Evolutionary conservation across 2,888 invertebrate species (phyloP), one percentile per base, ranked within the genome.

Genomic region (Agrotis ipsilon): DNA sequence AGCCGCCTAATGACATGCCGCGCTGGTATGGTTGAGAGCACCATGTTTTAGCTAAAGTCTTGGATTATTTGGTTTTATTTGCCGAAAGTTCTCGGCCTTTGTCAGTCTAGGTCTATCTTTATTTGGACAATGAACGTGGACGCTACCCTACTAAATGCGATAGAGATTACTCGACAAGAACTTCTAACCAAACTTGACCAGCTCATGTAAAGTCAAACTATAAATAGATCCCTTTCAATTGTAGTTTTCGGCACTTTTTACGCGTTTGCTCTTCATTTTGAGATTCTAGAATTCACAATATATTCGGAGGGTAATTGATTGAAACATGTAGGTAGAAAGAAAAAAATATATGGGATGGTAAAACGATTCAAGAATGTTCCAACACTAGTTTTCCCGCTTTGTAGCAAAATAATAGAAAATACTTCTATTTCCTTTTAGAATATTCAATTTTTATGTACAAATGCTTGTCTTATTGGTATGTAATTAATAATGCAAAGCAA

Each of bases 1-100:
- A 68, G 85, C 69, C 85, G 87, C 69, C n/a, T 90, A 79, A 75
- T 87, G 88, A 84, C 88, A 89, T 92, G 92, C 92, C 91, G 92
- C 90, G 89, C 88, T 91, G 88, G 88, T 90, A 80, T 87, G 82
- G 78, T 79, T 57, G 27, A 64, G 66, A 81, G 69, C 76, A 84
- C 83, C 85, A 87, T 91, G 88, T 91, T 90, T 90, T 89, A 78
- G 52, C 78, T 80, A 32, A 77, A 68, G 77, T 78, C 65, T 72
- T 64, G 68, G 78, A 80, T 73, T 68, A 68, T 81, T 88, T 82
- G 68, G 83, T 86, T 83, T 86, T 82, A 84, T 83, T 74, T 64
- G 65, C 67, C 55, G 64, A 60, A 75, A 72, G 74, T 79, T 65
- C 72, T 60, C 45, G 27, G 27, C 43, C 57, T 66, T 16, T 21